A percentile compares a stretch with the other conserved stretches of the same genome.
phyloP scores from a whole-genome alignment of 2,113 vertebrate species.

The Xenopus borealis region DNA sequence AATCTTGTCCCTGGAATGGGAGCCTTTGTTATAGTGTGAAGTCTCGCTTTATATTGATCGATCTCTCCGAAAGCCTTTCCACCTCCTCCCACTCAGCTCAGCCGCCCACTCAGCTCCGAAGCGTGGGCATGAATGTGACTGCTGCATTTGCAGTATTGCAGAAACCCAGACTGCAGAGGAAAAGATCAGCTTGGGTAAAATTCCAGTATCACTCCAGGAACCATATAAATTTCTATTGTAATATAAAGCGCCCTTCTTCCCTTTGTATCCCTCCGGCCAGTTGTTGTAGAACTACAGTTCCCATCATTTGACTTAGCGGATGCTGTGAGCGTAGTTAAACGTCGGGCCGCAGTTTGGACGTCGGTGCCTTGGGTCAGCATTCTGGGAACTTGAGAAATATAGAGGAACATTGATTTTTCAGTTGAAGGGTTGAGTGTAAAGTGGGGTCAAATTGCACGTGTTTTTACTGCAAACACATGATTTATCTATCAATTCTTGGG shows the following conservation, averaged over 20 bases:
- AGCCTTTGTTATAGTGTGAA: slow-evolving; percentile 16
- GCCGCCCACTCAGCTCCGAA: slow-evolving; percentile 40
- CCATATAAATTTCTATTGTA: background rate
- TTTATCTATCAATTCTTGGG: too few relatives aligned
- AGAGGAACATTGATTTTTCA: too few relatives aligned
- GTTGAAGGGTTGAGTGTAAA: too few relatives aligned
- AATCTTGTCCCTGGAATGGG: slow-evolving; percentile 12
- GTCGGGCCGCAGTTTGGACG: too few relatives aligned
- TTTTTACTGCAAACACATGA: too few relatives aligned
- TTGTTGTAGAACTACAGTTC: too few relatives aligned
- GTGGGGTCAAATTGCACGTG: too few relatives aligned
- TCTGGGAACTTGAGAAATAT: too few relatives aligned
- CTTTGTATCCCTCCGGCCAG: too few relatives aligned
- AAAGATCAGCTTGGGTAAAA: slow-evolving; percentile 30
- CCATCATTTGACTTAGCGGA: too few relatives aligned
- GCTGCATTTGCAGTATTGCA: slow-evolving; percentile 33
- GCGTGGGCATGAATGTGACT: slow-evolving; percentile 40
- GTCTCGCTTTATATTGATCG: slow-evolving; percentile 37
- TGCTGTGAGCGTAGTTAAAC: too few relatives aligned
- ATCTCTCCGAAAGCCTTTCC: slow-evolving; percentile 33
- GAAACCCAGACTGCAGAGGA: slow-evolving; percentile 37
- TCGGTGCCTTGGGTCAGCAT: too few relatives aligned
- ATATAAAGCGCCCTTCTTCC: background rate
- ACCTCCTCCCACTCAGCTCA: slow-evolving; percentile 39
- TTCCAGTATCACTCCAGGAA: slow-evolving; percentile 4